phyloP scores from a whole-genome alignment of 2,113 vertebrate species.

The Aegithalos caudatus region DNA sequence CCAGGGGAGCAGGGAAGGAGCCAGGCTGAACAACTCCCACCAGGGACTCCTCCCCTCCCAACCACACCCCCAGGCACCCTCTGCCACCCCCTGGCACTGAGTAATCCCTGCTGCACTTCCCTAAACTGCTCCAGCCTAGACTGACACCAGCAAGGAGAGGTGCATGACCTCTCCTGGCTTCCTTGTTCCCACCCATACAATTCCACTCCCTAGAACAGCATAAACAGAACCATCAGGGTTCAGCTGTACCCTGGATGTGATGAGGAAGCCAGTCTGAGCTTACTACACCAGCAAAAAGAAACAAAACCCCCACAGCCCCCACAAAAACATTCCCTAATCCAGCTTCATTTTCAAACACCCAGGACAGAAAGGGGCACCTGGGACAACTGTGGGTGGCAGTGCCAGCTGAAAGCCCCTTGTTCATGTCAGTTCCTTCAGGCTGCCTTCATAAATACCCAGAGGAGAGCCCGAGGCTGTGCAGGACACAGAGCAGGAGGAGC shows the following conservation, averaged over 20 bases:
- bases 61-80: neutral
- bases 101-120: neutral
- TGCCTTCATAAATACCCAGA: neutral
- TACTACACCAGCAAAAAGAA: neutral
- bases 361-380: neutral
- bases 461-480: neutral
- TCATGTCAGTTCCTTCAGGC: neutral
- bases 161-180: neutral
- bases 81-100: neutral
- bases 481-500: neutral
- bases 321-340: neutral
- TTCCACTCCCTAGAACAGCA: neutral
- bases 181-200: neutral
- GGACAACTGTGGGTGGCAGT: neutral
- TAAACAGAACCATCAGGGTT: neutral
- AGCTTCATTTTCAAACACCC: neutral
- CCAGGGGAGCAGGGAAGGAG: neutral
- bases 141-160: neutral
- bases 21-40: neutral
- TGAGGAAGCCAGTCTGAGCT: neutral
- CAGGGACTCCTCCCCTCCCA: neutral
- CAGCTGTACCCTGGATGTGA: neutral
- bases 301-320: rapidly evolving
- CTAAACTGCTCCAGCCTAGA: neutral
- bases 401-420: neutral